Evolutionary conservation across 2,797 vertebrate species (phyloP), one percentile per base, ranked within the genome.

Genomic region (Enteromius mattozi): DNA sequence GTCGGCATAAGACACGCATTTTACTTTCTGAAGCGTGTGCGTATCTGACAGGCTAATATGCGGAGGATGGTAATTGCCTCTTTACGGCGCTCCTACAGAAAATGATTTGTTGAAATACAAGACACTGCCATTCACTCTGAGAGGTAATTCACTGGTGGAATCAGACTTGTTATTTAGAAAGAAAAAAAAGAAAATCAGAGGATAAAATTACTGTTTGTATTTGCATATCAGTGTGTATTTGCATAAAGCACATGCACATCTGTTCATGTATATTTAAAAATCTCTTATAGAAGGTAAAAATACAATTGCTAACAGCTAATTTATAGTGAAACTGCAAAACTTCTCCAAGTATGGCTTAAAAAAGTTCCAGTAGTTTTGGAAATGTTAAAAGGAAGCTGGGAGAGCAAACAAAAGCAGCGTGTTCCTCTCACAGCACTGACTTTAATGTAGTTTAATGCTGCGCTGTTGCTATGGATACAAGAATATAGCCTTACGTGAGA

Each of bases 401-500:
- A 87, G 56, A 59, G 37, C 78, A 82, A 88, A 86, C 74, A 86
- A 87, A 87, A 61, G 47, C 54, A 78, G 70, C 42, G 27, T 17
- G 27, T 45, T 83, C 24, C n/a, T 35, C 82, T 51, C 51, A 21
- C 6, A 74, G 75, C 71, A 12, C 17, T 30, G 56, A 80, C 72
- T 88, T 89, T 84, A 78, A 81, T 69, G 77, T 78, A 74, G 87
- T 77, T 85, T 83, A 70, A 74, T 45, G 66, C 76, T 14, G 40
- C 27, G 17, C 78, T 80, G 86, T 88, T 89, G 84, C 90, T 87
- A 89, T 89, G 88, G 89, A 87, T 81, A 91, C 88, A 49, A 77
- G 86, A 86, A 89, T 47, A 63, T 86, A 86, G 80, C 81, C 71
- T 35, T 85, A 76, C 24, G 27, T 47, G 75, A 47, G 85, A 85